Evolutionary conservation across 1,140 invertebrate species (phyloP), one percentile per base, ranked within the genome.

Genomic region (Maconellicoccus hirsutus): DNA sequence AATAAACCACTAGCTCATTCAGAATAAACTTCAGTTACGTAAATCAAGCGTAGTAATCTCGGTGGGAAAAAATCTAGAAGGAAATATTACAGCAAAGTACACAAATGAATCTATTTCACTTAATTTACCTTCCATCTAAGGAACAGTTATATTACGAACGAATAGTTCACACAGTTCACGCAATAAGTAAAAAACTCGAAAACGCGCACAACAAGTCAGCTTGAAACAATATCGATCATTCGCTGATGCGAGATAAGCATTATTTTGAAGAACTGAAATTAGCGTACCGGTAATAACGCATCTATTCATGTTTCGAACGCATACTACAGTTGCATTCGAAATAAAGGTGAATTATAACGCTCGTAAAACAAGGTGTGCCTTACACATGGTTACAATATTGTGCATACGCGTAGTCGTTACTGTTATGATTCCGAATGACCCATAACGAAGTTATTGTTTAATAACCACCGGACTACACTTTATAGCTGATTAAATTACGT

Each of bases 271-370:
- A 52, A 52, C n/a, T 2, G 42, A 16, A 16, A 52, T 52, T 8
- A 52, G 42, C 42, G 42, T 52, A 52, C 42, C 42, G 42, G 4
- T 52, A 52, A 52, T 52, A 52, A 52, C 42, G n/a, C 42, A 52
- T 16, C 6, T 52, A 16, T 52, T 52, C n/a, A 52, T 52, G 16
- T 52, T 52, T 52, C n/a, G n/a, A 52, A 52, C 42, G 42, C 42
- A 52, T 52, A 52, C n/a, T 52, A 16, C 42, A 16, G 42, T 16
- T 52, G n/a, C 16, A 19, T 16, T 8, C 42, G 42, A 19, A 52
- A 19, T 52, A 52, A 52, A 33, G 12, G n/a, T 52, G 42, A 52
- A 16, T 14, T 52, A 52, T 52, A 52, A 52, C 42, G 42, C n/a
- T 16, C 42, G 42, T 52, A 8, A 52, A 19, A 19, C 42, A 52